phyloP scores from a whole-genome alignment of 2,113 vertebrate species.

The Thamnaconus septentrionalis region DNA sequence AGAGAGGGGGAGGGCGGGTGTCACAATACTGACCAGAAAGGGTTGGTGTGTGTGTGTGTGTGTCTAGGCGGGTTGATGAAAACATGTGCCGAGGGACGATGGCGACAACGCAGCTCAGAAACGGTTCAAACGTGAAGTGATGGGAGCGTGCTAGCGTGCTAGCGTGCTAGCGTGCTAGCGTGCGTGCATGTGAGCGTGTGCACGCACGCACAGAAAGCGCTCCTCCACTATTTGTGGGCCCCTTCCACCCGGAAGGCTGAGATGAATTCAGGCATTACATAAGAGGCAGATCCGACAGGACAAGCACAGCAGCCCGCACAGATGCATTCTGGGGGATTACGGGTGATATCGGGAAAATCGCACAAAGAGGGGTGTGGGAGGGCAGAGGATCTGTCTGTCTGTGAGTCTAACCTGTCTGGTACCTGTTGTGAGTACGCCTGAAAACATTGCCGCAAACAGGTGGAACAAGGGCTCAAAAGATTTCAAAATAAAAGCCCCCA shows the following conservation, averaged over 20 bases:
- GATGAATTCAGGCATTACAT: slow-evolving; percentile 59
- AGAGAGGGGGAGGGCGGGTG: too few species aligned
- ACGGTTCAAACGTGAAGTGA: background rate
- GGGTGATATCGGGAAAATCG: slow-evolving; percentile 51
- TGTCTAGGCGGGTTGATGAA: background rate
- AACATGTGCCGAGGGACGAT: background rate
- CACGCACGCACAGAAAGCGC: background rate
- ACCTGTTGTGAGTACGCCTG: too few species aligned
- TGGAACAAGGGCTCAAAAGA: too few species aligned
- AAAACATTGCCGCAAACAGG: too few species aligned
- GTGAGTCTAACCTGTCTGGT: background rate
- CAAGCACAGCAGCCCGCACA: slow-evolving; percentile 25
- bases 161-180: slow-evolving; percentile 19
- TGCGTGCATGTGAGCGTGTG: slow-evolving; percentile 8
- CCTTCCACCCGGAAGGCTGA: background rate
- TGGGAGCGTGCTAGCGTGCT: background rate
- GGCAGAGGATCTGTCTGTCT: slow-evolving; percentile 17
- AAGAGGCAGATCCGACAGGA: slow-evolving; percentile 38
- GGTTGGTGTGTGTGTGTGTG: slow-evolving; percentile 11
- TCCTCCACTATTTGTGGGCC: slow-evolving; percentile 24
- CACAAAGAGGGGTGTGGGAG: slow-evolving; percentile 1
- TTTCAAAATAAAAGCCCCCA: too few species aligned
- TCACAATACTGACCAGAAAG: slow-evolving; percentile 45
- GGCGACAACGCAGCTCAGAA: background rate
- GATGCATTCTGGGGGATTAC: slow-evolving; percentile 51